Percentiles rank a stretch among this genome's conserved stretches.
Conservation (phyloP, 1,140 invertebrate genomes). For the Aphelinus certus region DNA sequence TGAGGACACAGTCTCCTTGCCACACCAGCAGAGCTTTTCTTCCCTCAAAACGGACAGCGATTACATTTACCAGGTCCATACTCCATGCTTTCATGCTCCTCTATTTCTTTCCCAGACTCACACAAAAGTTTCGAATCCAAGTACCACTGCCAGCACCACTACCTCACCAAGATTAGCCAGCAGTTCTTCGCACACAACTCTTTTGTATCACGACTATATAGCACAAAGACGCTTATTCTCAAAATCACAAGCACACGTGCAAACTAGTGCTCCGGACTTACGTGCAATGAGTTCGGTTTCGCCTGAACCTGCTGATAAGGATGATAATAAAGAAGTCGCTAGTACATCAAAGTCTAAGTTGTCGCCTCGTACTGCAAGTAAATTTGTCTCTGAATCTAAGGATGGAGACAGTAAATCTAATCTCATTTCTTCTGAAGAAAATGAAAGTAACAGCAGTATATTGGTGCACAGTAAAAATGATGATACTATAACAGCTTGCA, state of each 20-base stretch:
- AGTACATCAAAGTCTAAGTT: constrained; percentile 48
- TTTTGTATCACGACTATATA: constrained; percentile 32
- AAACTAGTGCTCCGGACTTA: constrained; percentile 54
- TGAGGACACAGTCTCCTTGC: constrained; percentile 81
- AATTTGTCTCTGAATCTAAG: constrained; percentile 52
- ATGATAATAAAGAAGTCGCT: constrained; percentile 34
- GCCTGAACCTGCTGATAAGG: constrained; percentile 30
- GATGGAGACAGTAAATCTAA: constrained; percentile 53
- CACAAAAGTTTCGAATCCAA: constrained; percentile 42
- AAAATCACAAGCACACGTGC: constrained; percentile 39
- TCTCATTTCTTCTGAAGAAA: constrained; percentile 43
- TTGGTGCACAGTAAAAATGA: neutral
- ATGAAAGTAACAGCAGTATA: constrained; percentile 29
- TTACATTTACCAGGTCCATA: constrained; percentile 78
- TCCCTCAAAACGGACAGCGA: constrained; percentile 81
- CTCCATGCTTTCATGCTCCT: constrained; percentile 63
- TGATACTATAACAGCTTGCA: constrained; percentile 22
- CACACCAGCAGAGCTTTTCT: constrained; percentile 80
- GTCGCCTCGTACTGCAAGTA: constrained; percentile 55
- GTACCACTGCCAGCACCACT: constrained; percentile 28
- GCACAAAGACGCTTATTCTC: constrained; percentile 35
- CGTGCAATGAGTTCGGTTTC: constrained; percentile 5
- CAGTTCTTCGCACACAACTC: constrained; percentile 42
- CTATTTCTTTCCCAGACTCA: constrained; percentile 54
- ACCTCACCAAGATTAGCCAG: constrained; percentile 40